phyloP scores from a whole-genome alignment of 2,113 vertebrate species.

The Poeciliopsis occidentalis region DNA sequence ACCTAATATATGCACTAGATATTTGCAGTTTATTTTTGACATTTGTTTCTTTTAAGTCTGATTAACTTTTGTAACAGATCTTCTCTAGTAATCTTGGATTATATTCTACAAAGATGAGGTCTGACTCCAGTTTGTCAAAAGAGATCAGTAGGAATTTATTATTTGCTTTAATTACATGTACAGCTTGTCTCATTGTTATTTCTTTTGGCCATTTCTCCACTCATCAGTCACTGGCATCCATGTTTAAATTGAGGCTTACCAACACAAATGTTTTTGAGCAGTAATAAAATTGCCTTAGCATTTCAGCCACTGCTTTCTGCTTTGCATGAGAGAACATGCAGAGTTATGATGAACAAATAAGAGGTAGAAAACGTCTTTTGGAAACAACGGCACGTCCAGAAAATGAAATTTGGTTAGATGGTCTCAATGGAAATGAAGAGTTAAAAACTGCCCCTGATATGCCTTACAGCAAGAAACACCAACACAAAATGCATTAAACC shows the following conservation, averaged over 20 bases:
- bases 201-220: slow-evolving; percentile 47
- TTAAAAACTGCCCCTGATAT: slow-evolving; percentile 26
- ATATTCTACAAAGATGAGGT: slow-evolving; percentile 25
- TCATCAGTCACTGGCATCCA: slow-evolving; percentile 51
- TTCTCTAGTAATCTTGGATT: slow-evolving; percentile 19
- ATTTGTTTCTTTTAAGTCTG: background rate
- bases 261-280: slow-evolving; percentile 28
- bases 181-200: slow-evolving; percentile 56
- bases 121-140: slow-evolving; percentile 72
- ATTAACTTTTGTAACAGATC: background rate
- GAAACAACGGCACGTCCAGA: slow-evolving; percentile 43
- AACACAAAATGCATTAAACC: slow-evolving; percentile 39
- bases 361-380: slow-evolving; percentile 56
- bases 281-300: background rate
- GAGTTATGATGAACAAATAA: slow-evolving; percentile 46
- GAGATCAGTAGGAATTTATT: slow-evolving; percentile 82
- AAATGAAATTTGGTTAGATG: slow-evolving; percentile 14
- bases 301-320: slow-evolving; percentile 2
- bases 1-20: background rate
- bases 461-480: slow-evolving; percentile 13
- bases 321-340: slow-evolving; percentile 38
- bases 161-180: slow-evolving; percentile 76
- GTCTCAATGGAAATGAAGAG: too few relatives aligned
- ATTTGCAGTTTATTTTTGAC: background rate
- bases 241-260: slow-evolving; percentile 40